A percentile compares a stretch with the other conserved stretches of the same genome.
Conservation (phyloP, 2,888 invertebrate species). For the Eupithecia centaureata region DNA sequence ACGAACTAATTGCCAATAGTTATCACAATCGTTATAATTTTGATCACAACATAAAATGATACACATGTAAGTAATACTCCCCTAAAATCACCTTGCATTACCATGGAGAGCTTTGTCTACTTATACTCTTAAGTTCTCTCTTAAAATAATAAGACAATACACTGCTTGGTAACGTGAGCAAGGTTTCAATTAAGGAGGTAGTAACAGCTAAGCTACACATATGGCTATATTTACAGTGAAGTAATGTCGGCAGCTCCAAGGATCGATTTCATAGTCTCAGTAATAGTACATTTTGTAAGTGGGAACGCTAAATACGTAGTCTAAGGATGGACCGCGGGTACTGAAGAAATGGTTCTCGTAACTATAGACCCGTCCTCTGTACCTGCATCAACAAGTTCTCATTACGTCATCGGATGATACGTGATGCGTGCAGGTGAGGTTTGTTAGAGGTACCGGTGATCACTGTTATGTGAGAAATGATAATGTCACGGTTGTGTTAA, state of each 20-base stretch:
- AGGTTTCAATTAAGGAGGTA: background rate
- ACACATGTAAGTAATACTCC: slow-evolving; percentile 50
- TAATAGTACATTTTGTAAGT: slow-evolving; percentile 82
- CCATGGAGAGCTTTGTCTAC: background rate
- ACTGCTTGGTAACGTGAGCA: background rate
- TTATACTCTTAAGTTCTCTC: background rate
- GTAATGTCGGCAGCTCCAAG: slow-evolving; percentile 40
- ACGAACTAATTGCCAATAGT: slow-evolving; percentile 53
- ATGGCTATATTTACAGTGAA: slow-evolving; percentile 52
- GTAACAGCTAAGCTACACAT: slow-evolving; percentile 62
- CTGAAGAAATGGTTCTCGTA: slow-evolving; percentile 84
- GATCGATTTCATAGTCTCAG: slow-evolving; percentile 57
- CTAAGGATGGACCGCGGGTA: slow-evolving; percentile 76
- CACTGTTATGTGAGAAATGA: background rate
- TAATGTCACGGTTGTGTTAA: background rate
- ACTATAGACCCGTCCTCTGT: slow-evolving; percentile 82
- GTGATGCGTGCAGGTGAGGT: slow-evolving; percentile 50
- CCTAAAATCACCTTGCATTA: background rate
- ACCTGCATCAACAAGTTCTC: slow-evolving; percentile 78
- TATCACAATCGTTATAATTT: slow-evolving; percentile 76
- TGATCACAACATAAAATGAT: slow-evolving; percentile 74
- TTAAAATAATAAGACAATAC: background rate
- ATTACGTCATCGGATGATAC: slow-evolving; percentile 45
- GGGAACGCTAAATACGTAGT: slow-evolving; percentile 82
- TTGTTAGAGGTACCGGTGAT: slow-evolving; percentile 42